Base-by-base conservation (phyloP, 2,888 invertebrate genomes). In the Herminia tarsipennalis region DNA sequence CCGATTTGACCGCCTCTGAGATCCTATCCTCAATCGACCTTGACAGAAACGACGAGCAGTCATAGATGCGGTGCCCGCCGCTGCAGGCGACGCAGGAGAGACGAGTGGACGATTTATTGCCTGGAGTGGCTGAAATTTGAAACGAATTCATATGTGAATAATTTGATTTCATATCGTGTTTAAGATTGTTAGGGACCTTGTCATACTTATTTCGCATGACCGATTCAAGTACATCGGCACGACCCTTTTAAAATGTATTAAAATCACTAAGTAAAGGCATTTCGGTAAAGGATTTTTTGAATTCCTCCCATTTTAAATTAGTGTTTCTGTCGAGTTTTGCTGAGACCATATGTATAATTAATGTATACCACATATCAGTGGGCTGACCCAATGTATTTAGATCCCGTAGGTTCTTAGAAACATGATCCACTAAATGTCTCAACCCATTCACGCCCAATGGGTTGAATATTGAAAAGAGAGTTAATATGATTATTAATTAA, bases 21-120 rank as follows among this genome's bases (percentile, higher is more conserved):
- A 10, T 16, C 6, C 34, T 8, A 0, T 34, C 34, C 6, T 33
- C 21, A 4, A 22, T 6, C 2, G 41, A 8, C 22, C 21, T 41
- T 9, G 27, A 20, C 25, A 27, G n/a, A 13, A 41, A 41, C 5
- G 25, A 20, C 1, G 27, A 6, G 10, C 41, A 41, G 6, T 34
- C 34, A 9, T 28, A 41, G 1, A 41, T 5, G 6, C 41, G 41
- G 14, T 41, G 41, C 1, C 8, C 18, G n/a, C n/a, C n/a, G 6
- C 34, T 34, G 25, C 41, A 41, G 10, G 28, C 4, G 12, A 33
- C 20, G 6, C 34, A 34, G 6, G 13, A 12, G 2, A 14, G 8
- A 14, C 14, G 13, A 13, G 28, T 5, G 1, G 5, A 1, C 5
- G 12, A 10, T 3, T 13, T 13, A 27, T 12, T 6, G 5, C 28